These are phyloP conservation scores for Microchrysa polita DNA, from an alignment of 2,888 invertebrate species.

Conservation along the genomic window DNA sequence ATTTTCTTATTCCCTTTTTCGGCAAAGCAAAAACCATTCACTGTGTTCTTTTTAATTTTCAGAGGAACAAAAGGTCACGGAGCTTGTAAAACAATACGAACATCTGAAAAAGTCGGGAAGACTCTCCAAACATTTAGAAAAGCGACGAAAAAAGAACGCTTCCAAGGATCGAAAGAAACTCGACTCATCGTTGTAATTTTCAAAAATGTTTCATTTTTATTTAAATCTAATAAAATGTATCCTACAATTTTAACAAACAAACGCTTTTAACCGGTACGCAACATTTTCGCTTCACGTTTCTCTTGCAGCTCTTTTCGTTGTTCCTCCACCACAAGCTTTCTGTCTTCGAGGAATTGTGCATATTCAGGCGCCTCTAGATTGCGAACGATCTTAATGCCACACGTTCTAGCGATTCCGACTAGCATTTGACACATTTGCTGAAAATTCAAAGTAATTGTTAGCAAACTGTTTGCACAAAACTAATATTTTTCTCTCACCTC, in stretches of 20 bases:
- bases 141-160: constrained; percentile 78
- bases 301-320: constrained; percentile 83
- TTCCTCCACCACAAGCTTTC: constrained; percentile 74
- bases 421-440: constrained; percentile 82
- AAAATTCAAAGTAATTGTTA: constrained; percentile 7
- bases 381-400: constrained; percentile 86
- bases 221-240: constrained; percentile 25
- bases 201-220: constrained; percentile 6
- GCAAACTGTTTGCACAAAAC: background rate
- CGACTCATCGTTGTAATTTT: constrained; percentile 10
- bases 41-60: constrained; percentile 28
- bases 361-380: constrained; percentile 83
- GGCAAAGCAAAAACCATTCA: background rate
- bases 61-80: constrained; percentile 82
- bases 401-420: constrained; percentile 78
- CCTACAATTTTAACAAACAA: background rate
- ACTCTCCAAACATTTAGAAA: constrained; percentile 82
- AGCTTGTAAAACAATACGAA: constrained; percentile 82
- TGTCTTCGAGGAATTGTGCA: constrained; percentile 79
- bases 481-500: constrained; percentile 53
- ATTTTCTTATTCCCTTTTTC: constrained; percentile 38
- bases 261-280: constrained; percentile 74
- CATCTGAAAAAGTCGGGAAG: constrained; percentile 80
- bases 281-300: constrained; percentile 88
- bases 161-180: constrained; percentile 63